Percentiles rank a stretch among this genome's conserved stretches.
Evolutionary conservation across 2,888 invertebrate genomes (phyloP).

Genomic region (Nomada flava): DNA sequence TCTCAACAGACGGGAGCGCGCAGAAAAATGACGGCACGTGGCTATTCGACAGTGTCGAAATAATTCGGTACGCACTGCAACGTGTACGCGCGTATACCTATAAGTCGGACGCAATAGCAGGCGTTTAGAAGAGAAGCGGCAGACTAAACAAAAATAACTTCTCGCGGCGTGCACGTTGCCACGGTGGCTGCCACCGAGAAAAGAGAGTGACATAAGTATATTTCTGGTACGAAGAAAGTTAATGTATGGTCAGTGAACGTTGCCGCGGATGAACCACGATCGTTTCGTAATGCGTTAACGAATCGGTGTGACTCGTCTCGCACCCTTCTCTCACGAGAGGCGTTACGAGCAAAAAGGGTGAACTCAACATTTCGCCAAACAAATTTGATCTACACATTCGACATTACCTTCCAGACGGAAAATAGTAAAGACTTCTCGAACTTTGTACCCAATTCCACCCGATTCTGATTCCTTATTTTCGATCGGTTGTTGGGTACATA

Average conservation of each 20-base stretch:
- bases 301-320: no score
- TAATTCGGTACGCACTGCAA: constrained; percentile 18
- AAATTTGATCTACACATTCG: no score
- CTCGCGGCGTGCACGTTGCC: constrained; percentile 48
- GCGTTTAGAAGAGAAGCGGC: constrained; percentile 58
- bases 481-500: not conserved
- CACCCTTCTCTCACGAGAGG: no score
- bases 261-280: not conserved
- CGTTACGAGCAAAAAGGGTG: no score
- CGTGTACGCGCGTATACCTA: not conserved
- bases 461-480: no score
- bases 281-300: constrained; percentile 29
- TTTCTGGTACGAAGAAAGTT: constrained; percentile 60
- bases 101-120: constrained; percentile 35
- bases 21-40: no score
- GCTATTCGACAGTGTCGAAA: not conserved
- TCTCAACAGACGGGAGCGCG: no score
- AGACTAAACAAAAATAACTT: constrained; percentile 77
- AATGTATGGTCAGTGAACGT: constrained; percentile 42
- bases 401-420: no score
- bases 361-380: no score
- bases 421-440: no score
- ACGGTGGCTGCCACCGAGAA: constrained; percentile 49
- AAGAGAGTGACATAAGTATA: constrained; percentile 67
- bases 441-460: not conserved